Conservation (phyloP, 2,888 invertebrate species). For the Xiphydria camelus region DNA sequence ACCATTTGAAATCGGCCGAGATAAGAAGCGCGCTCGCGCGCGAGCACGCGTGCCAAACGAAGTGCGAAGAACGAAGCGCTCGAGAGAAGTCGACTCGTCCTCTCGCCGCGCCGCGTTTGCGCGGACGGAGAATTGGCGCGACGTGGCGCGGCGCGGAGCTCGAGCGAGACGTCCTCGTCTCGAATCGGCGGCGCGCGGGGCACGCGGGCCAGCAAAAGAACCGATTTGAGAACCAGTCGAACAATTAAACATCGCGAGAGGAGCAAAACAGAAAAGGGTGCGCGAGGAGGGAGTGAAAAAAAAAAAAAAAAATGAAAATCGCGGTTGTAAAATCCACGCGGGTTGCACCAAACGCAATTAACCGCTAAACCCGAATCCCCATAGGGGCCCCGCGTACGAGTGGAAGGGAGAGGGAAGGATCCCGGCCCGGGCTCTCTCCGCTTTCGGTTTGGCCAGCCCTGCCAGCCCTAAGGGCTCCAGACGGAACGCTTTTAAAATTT, state of each 20-base stretch:
- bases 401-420: constrained; percentile 7
- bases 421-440: constrained; percentile 22
- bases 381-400: constrained; percentile 40
- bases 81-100: too few species aligned
- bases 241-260: constrained; percentile 44
- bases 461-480: constrained; percentile 58
- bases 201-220: constrained; percentile 2
- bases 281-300: constrained; percentile 4
- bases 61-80: too few species aligned
- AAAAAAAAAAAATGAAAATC: constrained; percentile 48
- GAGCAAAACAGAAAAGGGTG: constrained; percentile 26
- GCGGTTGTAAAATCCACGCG: constrained; percentile 51
- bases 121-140: too few species aligned
- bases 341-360: constrained; percentile 54
- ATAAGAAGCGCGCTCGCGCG: too few species aligned
- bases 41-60: too few species aligned
- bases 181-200: not conserved
- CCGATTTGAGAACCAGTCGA: constrained; percentile 44
- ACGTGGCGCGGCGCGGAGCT: too few species aligned
- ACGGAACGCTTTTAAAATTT: constrained; percentile 59
- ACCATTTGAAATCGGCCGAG: too few species aligned
- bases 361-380: constrained; percentile 50
- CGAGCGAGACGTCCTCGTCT: too few species aligned
- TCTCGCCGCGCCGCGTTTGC: too few species aligned
- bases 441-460: constrained; percentile 53